These are phyloP conservation scores for Zosterops borbonicus DNA, from an alignment of 2,113 vertebrate species.

Conservation along the genomic window DNA sequence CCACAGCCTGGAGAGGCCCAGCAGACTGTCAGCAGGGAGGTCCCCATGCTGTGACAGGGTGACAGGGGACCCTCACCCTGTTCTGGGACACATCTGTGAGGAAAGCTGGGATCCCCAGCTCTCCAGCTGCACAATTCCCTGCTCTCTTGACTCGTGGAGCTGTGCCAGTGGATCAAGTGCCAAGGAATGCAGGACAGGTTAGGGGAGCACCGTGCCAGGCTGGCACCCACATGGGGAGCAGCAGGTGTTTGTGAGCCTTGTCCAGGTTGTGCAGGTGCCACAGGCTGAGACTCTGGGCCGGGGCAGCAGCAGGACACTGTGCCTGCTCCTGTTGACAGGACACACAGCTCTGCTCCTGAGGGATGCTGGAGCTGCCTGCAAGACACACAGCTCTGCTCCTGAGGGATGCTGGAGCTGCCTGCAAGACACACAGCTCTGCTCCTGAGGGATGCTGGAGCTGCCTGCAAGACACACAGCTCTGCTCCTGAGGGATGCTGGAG, in stretches of 20 bases:
- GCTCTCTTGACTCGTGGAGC: background rate
- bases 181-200: background rate
- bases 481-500: background rate
- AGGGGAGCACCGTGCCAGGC: slow-evolving; percentile 3
- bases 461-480: background rate
- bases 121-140: background rate
- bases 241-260: slow-evolving; percentile 12
- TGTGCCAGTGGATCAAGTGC: background rate
- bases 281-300: background rate
- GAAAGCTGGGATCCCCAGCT: background rate
- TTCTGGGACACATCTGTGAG: background rate
- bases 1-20: background rate
- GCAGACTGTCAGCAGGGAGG: background rate
- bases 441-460: too few species aligned
- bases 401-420: too few species aligned
- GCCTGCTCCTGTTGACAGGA: background rate
- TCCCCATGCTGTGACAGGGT: background rate
- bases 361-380: too few species aligned
- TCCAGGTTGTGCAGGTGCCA: background rate
- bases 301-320: background rate
- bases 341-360: too few species aligned
- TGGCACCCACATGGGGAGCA: slow-evolving; percentile 8
- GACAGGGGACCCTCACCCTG: background rate
- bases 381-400: background rate
- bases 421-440: too few species aligned